Base-by-base conservation (phyloP, 2,888 invertebrate genomes). In the Tillus elongatus region DNA sequence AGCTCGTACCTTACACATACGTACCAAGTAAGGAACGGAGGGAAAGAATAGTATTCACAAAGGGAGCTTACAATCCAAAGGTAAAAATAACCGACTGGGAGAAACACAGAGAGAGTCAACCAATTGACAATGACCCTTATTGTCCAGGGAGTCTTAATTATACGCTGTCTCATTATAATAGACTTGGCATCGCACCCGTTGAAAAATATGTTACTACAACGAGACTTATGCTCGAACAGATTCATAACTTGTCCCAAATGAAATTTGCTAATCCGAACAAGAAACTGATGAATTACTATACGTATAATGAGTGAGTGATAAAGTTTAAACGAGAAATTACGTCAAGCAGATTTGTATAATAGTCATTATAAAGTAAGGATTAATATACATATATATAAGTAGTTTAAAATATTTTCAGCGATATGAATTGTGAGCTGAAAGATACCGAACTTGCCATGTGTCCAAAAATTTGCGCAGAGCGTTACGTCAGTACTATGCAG, bases 401-500 rank as follows among this genome's bases (percentile, higher is more conserved):
- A 4, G 8, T 19, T n/a, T n/a, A 6, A 8, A 8, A 29, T 29
- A 8, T 29, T 32, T 32, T 14, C 8, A 32, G 32, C 15, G 6
- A 11, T 11, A 14, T 32, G 15, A 13, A 32, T 13, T 32, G 32
- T 14, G 10, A 32, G 13, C 6, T n/a, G n/a, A 19, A 19, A 19
- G 24, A 19, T 6, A 19, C n/a, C 6, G 6, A 6, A 19, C 6
- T n/a, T 24, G 35, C 39, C 15, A 28, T 33, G 10, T 45, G 48
- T 28, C 43, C 40, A 11, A 26, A 9, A 15, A 12, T 40, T 14
- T 45, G 48, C 34, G 46, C 53, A 15, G 68, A 67, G 63, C 69
- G 70, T 50, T 71, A 69, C 42, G 27, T 63, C 4, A 62, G 70
- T 3, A 70, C 68, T 11, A 71, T 72, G 53, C 72, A 74, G 52